Percentiles rank a stretch among this genome's conserved stretches.
Evolutionary conservation across 2,113 vertebrate genomes (phyloP).

Genomic region (Actenoides hombroni): DNA sequence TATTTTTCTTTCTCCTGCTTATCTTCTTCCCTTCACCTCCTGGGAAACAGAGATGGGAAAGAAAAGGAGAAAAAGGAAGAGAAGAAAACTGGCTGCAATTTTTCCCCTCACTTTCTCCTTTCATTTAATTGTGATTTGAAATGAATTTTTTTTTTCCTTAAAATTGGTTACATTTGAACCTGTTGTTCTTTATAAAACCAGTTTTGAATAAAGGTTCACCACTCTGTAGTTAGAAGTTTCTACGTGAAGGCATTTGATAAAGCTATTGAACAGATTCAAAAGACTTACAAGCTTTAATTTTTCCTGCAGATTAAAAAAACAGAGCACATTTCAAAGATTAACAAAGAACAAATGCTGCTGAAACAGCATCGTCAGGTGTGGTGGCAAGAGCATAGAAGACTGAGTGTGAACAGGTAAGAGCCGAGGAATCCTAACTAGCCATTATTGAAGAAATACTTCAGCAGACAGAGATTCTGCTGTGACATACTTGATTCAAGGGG

Average conservation of each 20-base stretch:
- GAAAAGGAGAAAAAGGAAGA: neutral
- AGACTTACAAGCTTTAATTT: neutral
- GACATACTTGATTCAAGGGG: neutral
- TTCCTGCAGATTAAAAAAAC: constrained; percentile 81
- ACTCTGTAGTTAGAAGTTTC: neutral
- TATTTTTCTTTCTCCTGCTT: neutral
- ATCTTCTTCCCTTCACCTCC: neutral
- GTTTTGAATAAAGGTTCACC: neutral
- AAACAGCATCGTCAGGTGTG: constrained; percentile 89
- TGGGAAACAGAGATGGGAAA: neutral
- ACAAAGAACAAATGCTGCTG: constrained; percentile 83
- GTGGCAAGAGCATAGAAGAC: constrained; percentile 82
- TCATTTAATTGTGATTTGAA: constrained; percentile 10
- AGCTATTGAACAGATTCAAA: neutral
- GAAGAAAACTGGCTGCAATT: neutral
- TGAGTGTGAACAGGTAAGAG: constrained; percentile 83
- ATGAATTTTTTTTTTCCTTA: neutral
- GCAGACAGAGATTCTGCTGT: neutral
- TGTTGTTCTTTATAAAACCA: neutral
- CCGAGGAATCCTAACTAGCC: neutral
- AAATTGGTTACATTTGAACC: neutral
- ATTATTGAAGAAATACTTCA: neutral
- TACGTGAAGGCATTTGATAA: neutral
- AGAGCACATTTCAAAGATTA: constrained; percentile 79
- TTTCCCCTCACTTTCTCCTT: neutral